phyloP scores from a whole-genome alignment of 2,797 vertebrate genomes.

The Halcyon chelicuti region DNA sequence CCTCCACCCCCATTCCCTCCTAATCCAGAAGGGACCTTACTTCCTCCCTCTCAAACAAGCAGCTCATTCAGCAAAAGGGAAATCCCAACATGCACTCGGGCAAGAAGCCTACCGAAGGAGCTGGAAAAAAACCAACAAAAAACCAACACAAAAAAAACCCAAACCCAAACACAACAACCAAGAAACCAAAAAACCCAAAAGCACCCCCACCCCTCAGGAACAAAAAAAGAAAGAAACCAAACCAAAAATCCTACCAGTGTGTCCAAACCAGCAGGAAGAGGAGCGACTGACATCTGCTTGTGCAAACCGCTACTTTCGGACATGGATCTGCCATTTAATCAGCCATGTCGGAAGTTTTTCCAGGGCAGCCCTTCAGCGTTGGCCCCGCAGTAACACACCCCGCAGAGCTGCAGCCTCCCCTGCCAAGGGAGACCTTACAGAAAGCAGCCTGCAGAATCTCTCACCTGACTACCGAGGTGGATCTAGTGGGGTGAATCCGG shows the following conservation, averaged over 20 bases:
- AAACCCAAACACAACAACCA: neutral
- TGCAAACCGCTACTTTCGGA: neutral
- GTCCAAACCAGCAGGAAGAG: neutral
- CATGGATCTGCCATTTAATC: neutral
- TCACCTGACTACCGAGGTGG: neutral
- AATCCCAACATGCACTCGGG: conserved; percentile 81
- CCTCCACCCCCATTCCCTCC: conserved; percentile 70
- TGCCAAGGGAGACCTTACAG: neutral
- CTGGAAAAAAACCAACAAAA: neutral
- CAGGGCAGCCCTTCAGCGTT: neutral
- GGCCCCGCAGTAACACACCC: neutral
- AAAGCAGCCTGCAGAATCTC: neutral
- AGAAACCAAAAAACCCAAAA: neutral
- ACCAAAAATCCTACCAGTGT: neutral
- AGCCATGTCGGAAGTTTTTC: neutral
- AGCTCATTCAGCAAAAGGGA: conserved; percentile 88
- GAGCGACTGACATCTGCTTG: neutral
- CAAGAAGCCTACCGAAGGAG: conserved; percentile 69
- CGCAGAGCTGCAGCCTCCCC: neutral
- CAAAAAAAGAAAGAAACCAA: too few species aligned
- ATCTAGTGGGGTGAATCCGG: neutral
- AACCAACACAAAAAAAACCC: neutral
- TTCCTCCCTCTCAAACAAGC: conserved; percentile 88
- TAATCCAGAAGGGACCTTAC: conserved; percentile 87
- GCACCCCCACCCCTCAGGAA: neutral